Conservation (phyloP, 2,888 invertebrate species). For the Pollenia amentaria region DNA sequence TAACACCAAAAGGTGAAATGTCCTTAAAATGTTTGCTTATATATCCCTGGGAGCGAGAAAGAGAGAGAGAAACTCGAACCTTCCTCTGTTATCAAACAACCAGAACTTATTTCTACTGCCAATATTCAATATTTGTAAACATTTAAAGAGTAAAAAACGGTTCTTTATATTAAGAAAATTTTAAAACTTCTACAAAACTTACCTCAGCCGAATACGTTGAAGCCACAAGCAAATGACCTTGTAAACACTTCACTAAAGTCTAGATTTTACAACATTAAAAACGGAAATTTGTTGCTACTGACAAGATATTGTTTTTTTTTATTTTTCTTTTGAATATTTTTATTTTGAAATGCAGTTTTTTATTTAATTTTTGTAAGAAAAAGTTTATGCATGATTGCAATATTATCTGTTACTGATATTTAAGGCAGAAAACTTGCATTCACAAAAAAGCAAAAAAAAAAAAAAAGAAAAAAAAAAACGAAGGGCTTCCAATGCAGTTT, state of each 20-base stretch:
- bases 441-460: slow-evolving; percentile 19
- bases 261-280: slow-evolving; percentile 10
- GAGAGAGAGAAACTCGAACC: too few species aligned
- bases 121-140: neutral
- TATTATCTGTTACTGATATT: slow-evolving; percentile 48
- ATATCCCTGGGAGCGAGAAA: too few species aligned
- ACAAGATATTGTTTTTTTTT: slow-evolving; percentile 3
- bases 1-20: too few species aligned
- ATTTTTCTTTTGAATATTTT: neutral
- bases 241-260: slow-evolving; percentile 18
- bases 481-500: slow-evolving; percentile 63
- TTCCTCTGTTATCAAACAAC: too few species aligned
- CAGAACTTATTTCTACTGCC: too few species aligned
- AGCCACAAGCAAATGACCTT: slow-evolving; percentile 48
- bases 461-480: slow-evolving; percentile 43
- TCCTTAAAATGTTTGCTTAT: too few species aligned
- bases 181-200: slow-evolving; percentile 1
- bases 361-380: neutral
- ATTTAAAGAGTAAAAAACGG: slow-evolving; percentile 29
- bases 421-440: slow-evolving; percentile 28
- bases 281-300: slow-evolving; percentile 36
- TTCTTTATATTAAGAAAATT: slow-evolving; percentile 42
- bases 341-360: slow-evolving; percentile 39
- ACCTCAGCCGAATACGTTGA: neutral
- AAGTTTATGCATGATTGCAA: slow-evolving; percentile 57